Evolutionary conservation across 2,113 vertebrate species (phyloP), one percentile per base, ranked within the genome.

Genomic region (Myxocyprinus asiaticus): DNA sequence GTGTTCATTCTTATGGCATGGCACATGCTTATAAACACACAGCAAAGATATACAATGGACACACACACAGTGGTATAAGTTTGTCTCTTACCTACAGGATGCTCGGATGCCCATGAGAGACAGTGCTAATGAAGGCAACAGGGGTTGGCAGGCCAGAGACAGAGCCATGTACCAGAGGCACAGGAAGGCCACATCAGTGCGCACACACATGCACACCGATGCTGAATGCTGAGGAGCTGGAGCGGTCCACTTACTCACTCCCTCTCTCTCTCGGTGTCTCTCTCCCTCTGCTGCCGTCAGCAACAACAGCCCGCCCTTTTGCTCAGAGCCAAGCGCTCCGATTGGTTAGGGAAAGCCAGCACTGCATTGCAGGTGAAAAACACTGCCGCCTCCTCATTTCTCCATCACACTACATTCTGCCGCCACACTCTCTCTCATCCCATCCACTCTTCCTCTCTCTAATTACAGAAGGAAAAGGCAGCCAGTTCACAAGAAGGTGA

Each of bases 321-420:
- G 47, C 22, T 82, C 22, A 55, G 44, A 85, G 83, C 89, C 87
- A 89, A 81, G 83, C 10, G 42, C 88, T 83, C 84, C 85, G 91
- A 94, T 93, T 93, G 94, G 95, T 83, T 90, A 88, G 88, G 86
- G 86, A 82, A 88, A 89, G 80, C 81, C 84, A 92, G 90, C 93
- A 94, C 95, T 96, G 95, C 95, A 96, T 92, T 96, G 95, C 95
- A 96, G 95, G 95, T 95, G 82, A 90, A 92, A 84, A 83, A 87
- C 69, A 85, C 82, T 84, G 62, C 83, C 83, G 63, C 67, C 76
- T 65, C 77, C 67, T 69, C 50, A 84, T 77, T 82, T 58, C 80
- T 78, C 17, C 48, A 17, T 33, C 22, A 33, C 22, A 33, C 4
- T 33, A 59, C 7, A 11, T 42, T 63, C 17, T 64, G 72, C 79